phyloP scores from a whole-genome alignment of 2,113 vertebrate genomes.

The Zapus hudsonius region DNA sequence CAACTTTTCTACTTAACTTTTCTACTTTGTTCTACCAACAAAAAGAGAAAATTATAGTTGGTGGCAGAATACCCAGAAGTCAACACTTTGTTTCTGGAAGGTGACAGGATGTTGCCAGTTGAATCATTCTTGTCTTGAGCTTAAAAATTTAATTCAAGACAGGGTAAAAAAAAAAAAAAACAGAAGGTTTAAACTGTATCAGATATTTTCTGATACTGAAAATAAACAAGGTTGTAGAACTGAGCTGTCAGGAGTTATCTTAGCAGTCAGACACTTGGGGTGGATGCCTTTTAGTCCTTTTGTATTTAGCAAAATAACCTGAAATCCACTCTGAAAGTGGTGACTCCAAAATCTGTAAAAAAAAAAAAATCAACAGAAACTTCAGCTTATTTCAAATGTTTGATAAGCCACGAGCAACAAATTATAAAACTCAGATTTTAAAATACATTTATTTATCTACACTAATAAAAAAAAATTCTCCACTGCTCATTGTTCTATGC shows the following conservation, averaged over 20 bases:
- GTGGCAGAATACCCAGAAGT: background rate
- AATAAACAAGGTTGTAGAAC: background rate
- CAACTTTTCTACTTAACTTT: too few relatives aligned
- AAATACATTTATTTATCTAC: background rate
- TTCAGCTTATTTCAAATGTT: background rate
- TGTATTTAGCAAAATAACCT: background rate
- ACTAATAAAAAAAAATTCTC: background rate
- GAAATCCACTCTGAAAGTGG: constrained; percentile 20
- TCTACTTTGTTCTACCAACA: too few relatives aligned
- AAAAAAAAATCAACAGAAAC: background rate
- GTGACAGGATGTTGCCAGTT: background rate
- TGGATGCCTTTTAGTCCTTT: background rate
- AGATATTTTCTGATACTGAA: background rate
- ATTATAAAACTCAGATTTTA: constrained; percentile 6
- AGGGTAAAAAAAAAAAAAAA: background rate
- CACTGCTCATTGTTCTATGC: background rate
- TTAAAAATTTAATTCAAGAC: constrained; percentile 31
- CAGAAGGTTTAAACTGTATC: background rate
- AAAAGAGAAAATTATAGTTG: background rate
- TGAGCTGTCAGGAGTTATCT: background rate
- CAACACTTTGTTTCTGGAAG: background rate
- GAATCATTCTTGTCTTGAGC: background rate
- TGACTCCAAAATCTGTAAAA: background rate
- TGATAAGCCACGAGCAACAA: background rate
- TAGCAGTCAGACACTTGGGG: background rate